Base-by-base conservation (phyloP, 2,888 invertebrate genomes). In the Cheilosia urbana region DNA sequence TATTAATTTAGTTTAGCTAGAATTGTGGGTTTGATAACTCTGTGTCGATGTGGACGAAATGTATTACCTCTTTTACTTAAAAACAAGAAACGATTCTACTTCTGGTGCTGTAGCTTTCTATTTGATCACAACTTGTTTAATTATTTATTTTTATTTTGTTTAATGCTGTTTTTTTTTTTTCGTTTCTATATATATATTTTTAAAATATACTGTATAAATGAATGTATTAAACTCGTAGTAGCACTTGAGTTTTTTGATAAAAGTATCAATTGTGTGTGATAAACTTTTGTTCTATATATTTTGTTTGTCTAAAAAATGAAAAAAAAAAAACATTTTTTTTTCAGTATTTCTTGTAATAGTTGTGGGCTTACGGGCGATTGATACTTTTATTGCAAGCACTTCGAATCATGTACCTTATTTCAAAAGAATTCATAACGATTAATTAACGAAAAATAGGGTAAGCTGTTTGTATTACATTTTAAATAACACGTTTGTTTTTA, bases 71-170 rank as follows among this genome's bases (percentile, higher is more conserved):
- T 85, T 72, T 76, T 85, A 81, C 77, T 76, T 85, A 66, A 76
- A 58, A 66, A 13, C 62, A 69, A 60, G 30, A 58, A 84, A 75
- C 66, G 51, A 76, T 72, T 85, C 76, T 81, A 72, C 71, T 77
- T 77, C 76, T 85, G 85, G 85, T 85, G 85, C 85, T 85, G 81
- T 75, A 80, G 80, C 85, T 85, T 76, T 77, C 62, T 77, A 76
- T 68, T 72, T 24, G 49, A 42, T 77, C 62, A 65, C 60, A 49
- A 79, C 53, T 63, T 69, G 75, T 53, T 76, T 79, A 58, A 47
- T 66, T 66, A 53, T 57, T 63, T 9, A 69, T 55, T 47, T 71
- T 62, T 62, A 57, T 65, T 21, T 71, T 37, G 2, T 79, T 69
- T 68, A n/a, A n/a, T n/a, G n/a, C n/a, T n/a, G n/a, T n/a, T 49